Evolutionary conservation across 30 jellyfish, hydroid and myxozoan genomes (phyloP).

Genomic region (Turritopsis rubra): DNA sequence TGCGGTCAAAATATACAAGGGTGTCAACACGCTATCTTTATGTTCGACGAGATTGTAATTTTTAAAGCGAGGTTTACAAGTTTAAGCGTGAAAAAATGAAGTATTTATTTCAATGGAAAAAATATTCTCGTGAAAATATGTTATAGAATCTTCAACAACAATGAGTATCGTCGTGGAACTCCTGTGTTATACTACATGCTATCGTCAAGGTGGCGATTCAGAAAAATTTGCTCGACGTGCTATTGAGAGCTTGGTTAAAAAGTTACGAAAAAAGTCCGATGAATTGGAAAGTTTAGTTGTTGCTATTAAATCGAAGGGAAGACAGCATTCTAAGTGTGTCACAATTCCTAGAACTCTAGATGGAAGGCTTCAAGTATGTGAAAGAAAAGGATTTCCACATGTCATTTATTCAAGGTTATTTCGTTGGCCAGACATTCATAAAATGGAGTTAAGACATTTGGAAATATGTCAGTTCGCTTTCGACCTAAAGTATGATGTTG

Average conservation of each 20-base stretch:
- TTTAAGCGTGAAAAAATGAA: constrained; percentile 12
- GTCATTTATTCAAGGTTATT: constrained; percentile 91
- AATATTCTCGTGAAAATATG: constrained; percentile 56
- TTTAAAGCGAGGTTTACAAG: constrained; percentile 22
- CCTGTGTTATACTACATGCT: constrained; percentile 93
- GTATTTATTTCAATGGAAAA: constrained; percentile 17
- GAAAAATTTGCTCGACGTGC: constrained; percentile 99
- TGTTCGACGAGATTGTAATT: constrained; percentile 1
- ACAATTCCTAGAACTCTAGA: constrained; percentile 97
- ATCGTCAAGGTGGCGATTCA: constrained; percentile 98
- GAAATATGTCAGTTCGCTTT: constrained; percentile 98
- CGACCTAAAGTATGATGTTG: constrained; percentile 94
- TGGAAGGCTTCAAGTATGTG: constrained; percentile 98
- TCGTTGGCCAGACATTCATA: constrained; percentile 99
- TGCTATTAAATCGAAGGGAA: constrained; percentile 89
- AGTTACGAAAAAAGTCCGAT: constrained; percentile 89
- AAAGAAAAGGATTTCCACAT: constrained; percentile 98
- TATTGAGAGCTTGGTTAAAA: constrained; percentile 84
- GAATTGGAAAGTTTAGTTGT: constrained; percentile 87
- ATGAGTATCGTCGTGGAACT: constrained; percentile 98
- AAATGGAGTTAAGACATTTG: constrained; percentile 91
- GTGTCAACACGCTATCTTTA: constrained; percentile 56
- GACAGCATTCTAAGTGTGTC: constrained; percentile 99
- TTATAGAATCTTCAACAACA: constrained; percentile 79
- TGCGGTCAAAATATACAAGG: constrained; percentile 62